Percentiles rank a stretch among this genome's conserved stretches.
These are phyloP conservation scores for Dendrolimus houi DNA, from an alignment of 2,888 invertebrate genomes.

Conservation along the genomic window DNA sequence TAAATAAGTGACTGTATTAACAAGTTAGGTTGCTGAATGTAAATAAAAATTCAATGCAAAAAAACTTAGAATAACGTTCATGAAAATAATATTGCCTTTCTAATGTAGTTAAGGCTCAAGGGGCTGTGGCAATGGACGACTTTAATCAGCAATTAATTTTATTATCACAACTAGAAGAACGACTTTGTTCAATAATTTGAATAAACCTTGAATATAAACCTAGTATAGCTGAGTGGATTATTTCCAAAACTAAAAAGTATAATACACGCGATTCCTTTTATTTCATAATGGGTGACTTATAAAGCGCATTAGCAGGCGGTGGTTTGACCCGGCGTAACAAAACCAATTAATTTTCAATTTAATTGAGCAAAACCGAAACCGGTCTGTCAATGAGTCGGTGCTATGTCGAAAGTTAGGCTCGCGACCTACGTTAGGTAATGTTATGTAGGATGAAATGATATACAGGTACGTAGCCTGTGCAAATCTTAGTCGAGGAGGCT, in stretches of 20 bases:
- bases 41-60: neutral
- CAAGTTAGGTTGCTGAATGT: too few relatives aligned
- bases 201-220: neutral
- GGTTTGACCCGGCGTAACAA: slow-evolving; percentile 42
- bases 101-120: slow-evolving; percentile 36
- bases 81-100: slow-evolving; percentile 45
- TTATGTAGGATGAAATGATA: slow-evolving; percentile 45
- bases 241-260: slow-evolving; percentile 5
- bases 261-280: slow-evolving; percentile 3
- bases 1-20: neutral
- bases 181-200: neutral
- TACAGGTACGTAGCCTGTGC: slow-evolving; percentile 3
- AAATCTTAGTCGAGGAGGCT: neutral
- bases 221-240: neutral
- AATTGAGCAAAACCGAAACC: slow-evolving; percentile 59
- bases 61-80: slow-evolving; percentile 13
- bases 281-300: slow-evolving; percentile 50
- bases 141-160: too few relatives aligned
- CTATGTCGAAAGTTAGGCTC: slow-evolving; percentile 58
- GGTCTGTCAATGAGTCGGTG: slow-evolving; percentile 48
- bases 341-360: slow-evolving; percentile 63
- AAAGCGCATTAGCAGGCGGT: slow-evolving; percentile 42
- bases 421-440: slow-evolving; percentile 63
- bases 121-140: slow-evolving; percentile 26
- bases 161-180: neutral